Evolutionary conservation across 2,113 vertebrate genomes (phyloP).

Genomic region (Toxotes chatareus): DNA sequence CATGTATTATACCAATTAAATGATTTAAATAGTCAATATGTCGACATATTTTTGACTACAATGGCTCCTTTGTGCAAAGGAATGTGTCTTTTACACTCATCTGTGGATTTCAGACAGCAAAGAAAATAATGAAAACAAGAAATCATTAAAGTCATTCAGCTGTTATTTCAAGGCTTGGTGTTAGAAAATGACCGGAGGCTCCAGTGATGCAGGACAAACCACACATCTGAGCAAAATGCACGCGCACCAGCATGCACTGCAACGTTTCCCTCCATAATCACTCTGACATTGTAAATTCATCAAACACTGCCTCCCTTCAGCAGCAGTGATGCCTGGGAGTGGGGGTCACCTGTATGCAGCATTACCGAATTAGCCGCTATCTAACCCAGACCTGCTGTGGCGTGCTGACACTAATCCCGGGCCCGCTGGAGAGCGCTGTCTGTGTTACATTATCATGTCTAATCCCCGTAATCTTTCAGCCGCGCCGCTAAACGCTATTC

Average conservation of each 20-base stretch:
- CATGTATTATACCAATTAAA: neutral
- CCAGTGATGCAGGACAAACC: conserved; percentile 29
- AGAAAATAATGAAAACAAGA: neutral
- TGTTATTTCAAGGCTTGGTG: conserved; percentile 4
- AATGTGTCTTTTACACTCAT: conserved; percentile 12
- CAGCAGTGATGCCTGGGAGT: conserved; percentile 69
- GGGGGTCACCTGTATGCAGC: conserved; percentile 84
- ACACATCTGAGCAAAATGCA: conserved; percentile 41
- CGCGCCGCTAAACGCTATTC: conserved; percentile 80
- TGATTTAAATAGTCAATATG: conserved; percentile 11
- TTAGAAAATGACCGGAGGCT: conserved; percentile 13
- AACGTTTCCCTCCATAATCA: conserved; percentile 60
- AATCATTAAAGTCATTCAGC: neutral
- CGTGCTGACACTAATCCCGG: conserved; percentile 81
- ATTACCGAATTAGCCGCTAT: conserved; percentile 86
- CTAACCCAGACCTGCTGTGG: conserved; percentile 85
- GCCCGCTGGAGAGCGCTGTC: conserved; percentile 79
- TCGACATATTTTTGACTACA: neutral
- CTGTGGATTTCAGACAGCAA: neutral
- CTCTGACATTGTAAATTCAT: conserved; percentile 74
- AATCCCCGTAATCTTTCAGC: conserved; percentile 83
- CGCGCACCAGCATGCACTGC: conserved; percentile 7
- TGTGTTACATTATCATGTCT: conserved; percentile 84
- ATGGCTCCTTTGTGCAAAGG: neutral
- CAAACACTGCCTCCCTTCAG: conserved; percentile 66